Conservation (phyloP, 92 coral and sea anemone genomes). For the Plumapathes pennacea region DNA sequence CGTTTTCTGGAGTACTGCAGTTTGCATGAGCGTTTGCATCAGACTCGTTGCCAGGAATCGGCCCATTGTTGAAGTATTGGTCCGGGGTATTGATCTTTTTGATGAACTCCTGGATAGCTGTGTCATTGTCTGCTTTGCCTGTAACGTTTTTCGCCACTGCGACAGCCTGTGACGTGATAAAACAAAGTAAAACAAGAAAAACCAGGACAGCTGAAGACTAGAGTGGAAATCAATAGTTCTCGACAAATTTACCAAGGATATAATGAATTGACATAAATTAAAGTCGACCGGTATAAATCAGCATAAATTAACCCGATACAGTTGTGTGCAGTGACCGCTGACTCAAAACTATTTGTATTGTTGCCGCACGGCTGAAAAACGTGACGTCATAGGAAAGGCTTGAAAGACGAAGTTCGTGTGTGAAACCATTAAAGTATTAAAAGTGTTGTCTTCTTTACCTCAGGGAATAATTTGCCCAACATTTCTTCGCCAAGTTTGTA, state of each 20-base stretch:
- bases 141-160: slow-evolving; percentile 67
- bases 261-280: too few species aligned
- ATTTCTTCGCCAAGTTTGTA: slow-evolving; percentile 67
- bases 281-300: too few species aligned
- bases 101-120: slow-evolving; percentile 52
- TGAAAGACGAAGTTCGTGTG: background rate
- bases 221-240: too few species aligned
- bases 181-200: background rate
- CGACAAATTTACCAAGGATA: too few species aligned
- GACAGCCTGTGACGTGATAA: slow-evolving; percentile 37
- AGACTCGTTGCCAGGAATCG: slow-evolving; percentile 75
- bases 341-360: too few species aligned
- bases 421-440: background rate
- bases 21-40: slow-evolving; percentile 54
- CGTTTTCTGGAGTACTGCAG: slow-evolving; percentile 72
- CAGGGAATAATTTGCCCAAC: slow-evolving; percentile 65
- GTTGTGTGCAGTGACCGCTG: too few species aligned
- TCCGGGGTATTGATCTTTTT: slow-evolving; percentile 41
- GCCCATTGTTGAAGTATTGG: slow-evolving; percentile 61
- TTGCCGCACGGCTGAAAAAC: too few species aligned
- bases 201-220: background rate
- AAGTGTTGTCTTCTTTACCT: slow-evolving; percentile 25
- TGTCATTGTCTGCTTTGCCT: slow-evolving; percentile 21
- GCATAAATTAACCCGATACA: too few species aligned
- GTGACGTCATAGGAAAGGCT: background rate